Conservation (phyloP, 1,140 invertebrate species). For the Odontomachus brunneus region DNA sequence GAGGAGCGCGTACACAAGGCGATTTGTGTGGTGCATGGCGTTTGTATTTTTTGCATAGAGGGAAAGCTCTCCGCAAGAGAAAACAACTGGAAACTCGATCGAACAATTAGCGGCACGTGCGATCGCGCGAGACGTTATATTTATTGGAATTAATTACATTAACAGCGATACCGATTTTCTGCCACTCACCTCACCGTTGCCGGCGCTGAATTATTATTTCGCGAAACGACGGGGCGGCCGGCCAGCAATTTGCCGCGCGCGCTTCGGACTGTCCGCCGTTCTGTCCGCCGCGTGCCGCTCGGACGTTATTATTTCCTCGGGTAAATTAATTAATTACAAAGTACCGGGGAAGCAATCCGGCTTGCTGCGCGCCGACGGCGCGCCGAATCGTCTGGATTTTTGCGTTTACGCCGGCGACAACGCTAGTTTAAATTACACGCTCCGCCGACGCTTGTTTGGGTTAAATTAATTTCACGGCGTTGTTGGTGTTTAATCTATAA, state of each 20-base stretch:
- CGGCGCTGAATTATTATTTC: constrained; percentile 69
- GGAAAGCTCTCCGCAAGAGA: constrained; percentile 9
- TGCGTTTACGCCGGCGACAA: constrained; percentile 10
- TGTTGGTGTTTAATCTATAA: constrained; percentile 57
- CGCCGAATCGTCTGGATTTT: constrained; percentile 53
- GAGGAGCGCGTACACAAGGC: too few species aligned
- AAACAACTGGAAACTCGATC: constrained; percentile 52
- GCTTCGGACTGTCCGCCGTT: constrained; percentile 44
- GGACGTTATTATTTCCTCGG: constrained; percentile 64
- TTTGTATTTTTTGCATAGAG: background rate
- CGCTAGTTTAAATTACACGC: constrained; percentile 67
- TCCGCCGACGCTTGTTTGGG: constrained; percentile 44
- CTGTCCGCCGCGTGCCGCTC: constrained; percentile 45
- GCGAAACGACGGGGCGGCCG: constrained; percentile 2
- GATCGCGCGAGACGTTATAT: constrained; percentile 52
- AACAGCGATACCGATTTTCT: constrained; percentile 58
- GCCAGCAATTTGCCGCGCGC: constrained; percentile 52
- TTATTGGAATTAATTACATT: constrained; percentile 72
- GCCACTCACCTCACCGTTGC: constrained; percentile 44
- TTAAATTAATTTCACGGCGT: constrained; percentile 61
- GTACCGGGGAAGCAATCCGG: constrained; percentile 34
- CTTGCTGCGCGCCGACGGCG: background rate
- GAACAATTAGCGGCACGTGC: constrained; percentile 59
- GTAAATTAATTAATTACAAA: constrained; percentile 71
- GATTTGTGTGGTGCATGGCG: too few species aligned